A percentile compares a stretch with the other conserved stretches of the same genome.
These are phyloP conservation scores for Volucella inflata DNA, from an alignment of 2,888 invertebrate species.

Conservation along the genomic window DNA sequence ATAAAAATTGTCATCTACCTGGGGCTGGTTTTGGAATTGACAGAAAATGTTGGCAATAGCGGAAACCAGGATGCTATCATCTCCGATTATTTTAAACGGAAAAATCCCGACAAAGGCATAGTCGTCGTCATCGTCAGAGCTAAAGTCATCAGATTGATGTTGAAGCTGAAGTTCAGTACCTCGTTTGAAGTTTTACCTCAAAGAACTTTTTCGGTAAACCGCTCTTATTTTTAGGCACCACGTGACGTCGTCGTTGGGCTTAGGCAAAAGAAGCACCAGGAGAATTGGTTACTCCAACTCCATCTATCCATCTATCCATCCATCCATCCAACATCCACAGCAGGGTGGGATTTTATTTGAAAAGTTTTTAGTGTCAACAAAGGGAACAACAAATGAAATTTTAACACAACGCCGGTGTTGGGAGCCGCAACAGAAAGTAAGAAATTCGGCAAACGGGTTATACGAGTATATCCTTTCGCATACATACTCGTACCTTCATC, in stretches of 20 bases:
- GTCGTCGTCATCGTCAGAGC: background rate
- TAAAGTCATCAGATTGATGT: conserved; percentile 31
- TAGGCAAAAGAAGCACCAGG: background rate
- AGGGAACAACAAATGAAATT: conserved; percentile 73
- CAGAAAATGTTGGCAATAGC: conserved; percentile 11
- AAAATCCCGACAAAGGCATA: background rate
- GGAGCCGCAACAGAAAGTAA: conserved; percentile 28
- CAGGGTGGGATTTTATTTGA: conserved; percentile 66
- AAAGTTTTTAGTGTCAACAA: conserved; percentile 73
- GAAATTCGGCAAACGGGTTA: conserved; percentile 59
- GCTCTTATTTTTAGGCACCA: conserved; percentile 38
- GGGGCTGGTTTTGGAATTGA: too few species aligned
- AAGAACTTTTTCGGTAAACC: conserved; percentile 55
- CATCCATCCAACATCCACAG: background rate
- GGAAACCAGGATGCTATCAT: conserved; percentile 19
- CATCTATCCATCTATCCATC: background rate
- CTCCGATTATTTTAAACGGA: conserved; percentile 39
- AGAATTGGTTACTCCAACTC: background rate
- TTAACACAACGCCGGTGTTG: conserved; percentile 48
- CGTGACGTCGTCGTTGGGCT: background rate
- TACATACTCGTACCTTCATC: conserved; percentile 47
- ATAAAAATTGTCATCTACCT: too few species aligned
- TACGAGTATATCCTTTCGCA: conserved; percentile 47
- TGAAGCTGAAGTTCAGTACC: conserved; percentile 10
- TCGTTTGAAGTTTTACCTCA: conserved; percentile 45